Percentiles rank a stretch among this genome's conserved stretches.
phyloP scores from a whole-genome alignment of 2,888 invertebrate genomes.

The Lepidocyrtoides sp. region DNA sequence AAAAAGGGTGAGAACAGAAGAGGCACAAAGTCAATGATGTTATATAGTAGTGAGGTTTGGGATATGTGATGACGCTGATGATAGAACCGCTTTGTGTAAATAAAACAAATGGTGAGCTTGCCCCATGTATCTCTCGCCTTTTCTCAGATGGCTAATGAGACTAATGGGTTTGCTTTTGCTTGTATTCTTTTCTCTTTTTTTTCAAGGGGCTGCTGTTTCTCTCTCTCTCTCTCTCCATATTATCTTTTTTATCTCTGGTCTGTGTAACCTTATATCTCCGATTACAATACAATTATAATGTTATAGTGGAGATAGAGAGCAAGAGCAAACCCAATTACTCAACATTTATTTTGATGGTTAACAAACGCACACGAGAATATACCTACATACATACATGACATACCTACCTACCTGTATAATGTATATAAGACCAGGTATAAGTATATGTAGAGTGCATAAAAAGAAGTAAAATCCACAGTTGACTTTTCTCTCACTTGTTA shows the following conservation, averaged over 20 bases:
- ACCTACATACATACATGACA: no score
- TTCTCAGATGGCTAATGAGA: slow-evolving; percentile 71
- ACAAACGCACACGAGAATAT: slow-evolving; percentile 63
- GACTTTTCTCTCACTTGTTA: slow-evolving; percentile 34
- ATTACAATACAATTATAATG: slow-evolving; percentile 71
- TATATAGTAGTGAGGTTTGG: background rate
- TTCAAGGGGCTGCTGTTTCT: slow-evolving; percentile 29
- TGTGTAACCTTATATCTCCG: slow-evolving; percentile 64
- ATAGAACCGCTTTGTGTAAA: slow-evolving; percentile 71
- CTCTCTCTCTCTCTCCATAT: background rate
- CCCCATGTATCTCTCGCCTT: slow-evolving; percentile 75
- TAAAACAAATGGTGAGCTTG: slow-evolving; percentile 78
- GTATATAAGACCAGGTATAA: no score
- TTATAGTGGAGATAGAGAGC: slow-evolving; percentile 63
- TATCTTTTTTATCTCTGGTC: background rate
- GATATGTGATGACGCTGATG: slow-evolving; percentile 47
- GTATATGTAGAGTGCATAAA: no score
- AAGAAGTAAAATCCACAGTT: slow-evolving; percentile 69
- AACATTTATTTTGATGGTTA: slow-evolving; percentile 76
- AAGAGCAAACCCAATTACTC: slow-evolving; percentile 78
- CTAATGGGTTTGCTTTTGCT: slow-evolving; percentile 68
- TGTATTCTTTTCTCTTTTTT: slow-evolving; percentile 13
- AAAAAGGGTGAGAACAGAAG: slow-evolving; percentile 26
- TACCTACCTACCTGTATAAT: no score
- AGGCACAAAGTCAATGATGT: slow-evolving; percentile 12